Conservation (phyloP, 2,113 vertebrate species). For the Microcebus griseorufus region DNA sequence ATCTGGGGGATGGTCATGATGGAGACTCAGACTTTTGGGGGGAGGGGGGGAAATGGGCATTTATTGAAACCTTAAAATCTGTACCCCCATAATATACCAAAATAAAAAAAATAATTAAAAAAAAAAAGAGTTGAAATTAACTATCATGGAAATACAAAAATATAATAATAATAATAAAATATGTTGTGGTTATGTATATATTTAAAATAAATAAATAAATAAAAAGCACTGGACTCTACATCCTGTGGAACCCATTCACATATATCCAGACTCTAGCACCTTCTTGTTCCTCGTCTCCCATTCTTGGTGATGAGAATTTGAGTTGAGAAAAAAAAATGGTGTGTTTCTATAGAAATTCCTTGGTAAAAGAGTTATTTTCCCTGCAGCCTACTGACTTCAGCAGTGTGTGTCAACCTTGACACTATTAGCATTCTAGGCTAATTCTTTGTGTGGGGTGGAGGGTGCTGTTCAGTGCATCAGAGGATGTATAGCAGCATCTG, state of each 20-base stretch:
- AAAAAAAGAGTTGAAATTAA: neutral
- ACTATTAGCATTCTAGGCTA: neutral
- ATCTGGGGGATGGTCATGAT: no score
- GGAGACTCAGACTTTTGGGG: no score
- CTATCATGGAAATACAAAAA: neutral
- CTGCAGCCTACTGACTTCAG: neutral
- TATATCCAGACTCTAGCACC: neutral
- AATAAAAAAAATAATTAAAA: no score
- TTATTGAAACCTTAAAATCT: no score
- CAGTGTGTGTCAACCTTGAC: neutral
- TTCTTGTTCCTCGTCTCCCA: neutral
- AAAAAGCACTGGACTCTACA: neutral
- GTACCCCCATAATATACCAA: no score
- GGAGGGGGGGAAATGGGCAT: no score
- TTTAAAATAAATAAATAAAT: neutral
- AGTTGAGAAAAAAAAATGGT: neutral
- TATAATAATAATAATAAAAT: neutral
- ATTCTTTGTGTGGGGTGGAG: neutral
- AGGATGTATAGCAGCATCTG: neutral
- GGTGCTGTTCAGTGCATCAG: neutral
- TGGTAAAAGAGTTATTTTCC: neutral
- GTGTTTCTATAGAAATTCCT: neutral
- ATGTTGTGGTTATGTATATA: neutral
- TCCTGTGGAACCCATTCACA: neutral
- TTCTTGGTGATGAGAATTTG: conserved; percentile 11